Base-by-base conservation (phyloP, 2,113 vertebrate species). In the Pungitius pungitius region DNA sequence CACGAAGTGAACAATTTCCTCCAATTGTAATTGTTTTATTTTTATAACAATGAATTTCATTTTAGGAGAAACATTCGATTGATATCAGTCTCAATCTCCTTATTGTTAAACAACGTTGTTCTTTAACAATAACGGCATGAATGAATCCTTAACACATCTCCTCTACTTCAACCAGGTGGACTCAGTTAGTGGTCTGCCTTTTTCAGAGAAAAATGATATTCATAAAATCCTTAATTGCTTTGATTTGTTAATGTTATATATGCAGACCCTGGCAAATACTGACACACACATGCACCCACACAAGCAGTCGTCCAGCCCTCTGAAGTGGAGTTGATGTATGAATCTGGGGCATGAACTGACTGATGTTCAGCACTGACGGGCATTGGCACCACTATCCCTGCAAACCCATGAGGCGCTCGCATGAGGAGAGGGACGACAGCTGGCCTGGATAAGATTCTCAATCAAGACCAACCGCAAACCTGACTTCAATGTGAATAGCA, bases 271-370 rank as follows among this genome's bases (percentile, higher is more conserved):
- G 58, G 70, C n/a, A 49, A 12, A 43, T 27, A 12, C 61, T 35
- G 66, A 64, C 57, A 68, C 65, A 47, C 20, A 22, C n/a, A 51
- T 8, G 22, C 11, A 77, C 47, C 54, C 39, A 1, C 68, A 74
- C 26, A 49, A 57, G 52, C 51, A 63, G 73, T 56, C 63, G 68
- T 76, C 73, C 65, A 67, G 66, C 39, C 61, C 70, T 90, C 77
- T 84, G 88, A 90, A 85, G 81, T 90, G 87, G 73, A 82, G 85
- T 79, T 90, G 80, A 88, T 85, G 85, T 86, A 63, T 72, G 86
- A 88, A 91, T 87, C 75, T 89, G 83, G 87, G 90, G 54, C 89
- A 88, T 24, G 71, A 42, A 67, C 42, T 81, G 89, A 87, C 75
- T 89, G 90, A 90, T 87, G 84, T 77, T 84, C 47, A 39, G 66